Base-by-base conservation (phyloP, 2,797 vertebrate genomes). In the Tragopan temminckii region DNA sequence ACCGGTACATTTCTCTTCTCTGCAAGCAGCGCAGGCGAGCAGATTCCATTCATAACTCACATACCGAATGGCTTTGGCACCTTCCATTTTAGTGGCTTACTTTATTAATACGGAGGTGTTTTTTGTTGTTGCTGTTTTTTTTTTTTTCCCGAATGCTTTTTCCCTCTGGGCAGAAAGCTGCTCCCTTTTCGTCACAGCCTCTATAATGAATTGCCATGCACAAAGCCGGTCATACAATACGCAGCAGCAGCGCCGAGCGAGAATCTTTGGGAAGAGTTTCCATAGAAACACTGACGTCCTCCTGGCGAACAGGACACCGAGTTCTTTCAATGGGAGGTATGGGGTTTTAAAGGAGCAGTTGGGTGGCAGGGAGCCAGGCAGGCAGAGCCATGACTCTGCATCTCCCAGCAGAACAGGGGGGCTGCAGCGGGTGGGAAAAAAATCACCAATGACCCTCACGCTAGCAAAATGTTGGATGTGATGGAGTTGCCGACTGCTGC, bases 281-380 rank as follows among this genome's bases (percentile, higher is more conserved):
- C 98, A 99, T 99, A 98, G 98, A 98, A 98, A 99, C 97, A 90
- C 91, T 98, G 98, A 99, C 98, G 98, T 99, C 97, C 98, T 97
- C 97, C 98, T 97, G 94, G 97, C 93, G 96, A 98, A 97, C 97
- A 97, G 97, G 97, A 97, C 94, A 97, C 97, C 96, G 97, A 97
- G 98, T 97, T 98, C 97, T 97, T 98, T 97, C 98, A 98, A 97
- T 96, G 94, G 97, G 97, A 97, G 97, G 97, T 95, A 97, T 95
- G 95, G 97, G 96, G 97, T 97, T 97, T 97, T 96, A 97, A 97
- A 97, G 96, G 96, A 95, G 94, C 97, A 95, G 96, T 19, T 64
- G 95, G 92, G 89, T 96, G 96, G 97, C 93, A 0, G 71, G 72
- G 80, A 89, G 95, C 97, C 97, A 97, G 90, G 31, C 36, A 58